Evolutionary conservation across 2,888 invertebrate species (phyloP), one percentile per base, ranked within the genome.

Genomic region (Sturmia bella): DNA sequence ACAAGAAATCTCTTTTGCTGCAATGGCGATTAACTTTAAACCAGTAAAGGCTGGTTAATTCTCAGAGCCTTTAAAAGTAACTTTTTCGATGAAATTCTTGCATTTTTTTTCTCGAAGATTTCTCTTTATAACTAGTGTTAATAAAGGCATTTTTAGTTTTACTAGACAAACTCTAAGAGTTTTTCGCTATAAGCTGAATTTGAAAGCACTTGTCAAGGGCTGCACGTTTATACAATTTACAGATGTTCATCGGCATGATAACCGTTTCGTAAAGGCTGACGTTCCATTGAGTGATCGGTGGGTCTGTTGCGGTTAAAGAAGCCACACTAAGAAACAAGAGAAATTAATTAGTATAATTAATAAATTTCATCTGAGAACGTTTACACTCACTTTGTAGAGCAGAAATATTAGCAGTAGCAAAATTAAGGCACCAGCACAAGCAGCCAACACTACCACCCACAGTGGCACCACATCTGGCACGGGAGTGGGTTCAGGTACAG

Each of bases 291-390:
- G 61, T 89, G 89, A 89, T 95, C 94, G 0, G 94, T 93, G 59
- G 97, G 97, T 27, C 97, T 94, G 91, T 96, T 96, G 88, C 97
- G 94, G 89, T 97, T 96, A 93, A 98, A 98, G 94, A 98, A 98
- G 81, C 97, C 97, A 90, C 96, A 95, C 97, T 97, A 91, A 37
- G 92, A 92, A 63, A 15, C 66, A 59, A 52, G 19, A 37, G 3
- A 54, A 27, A 15, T 7, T 24, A 54, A 56, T 32, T 11, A 12
- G 11, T 11, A 13, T n/a, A 52, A 15, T 7, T 15, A 7, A n/a
- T 1, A 43, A 43, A 43, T 43, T 41, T 43, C 5, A 15, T 45
- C 7, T 9, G n/a, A 24, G 52, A 13, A 27, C 6, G 2, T 19
- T 3, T 57, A 74, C 41, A 84, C 90, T 92, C 89, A 97, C 97